phyloP scores from a whole-genome alignment of 1,140 invertebrate species.

The Drosophila pectinifera region DNA sequence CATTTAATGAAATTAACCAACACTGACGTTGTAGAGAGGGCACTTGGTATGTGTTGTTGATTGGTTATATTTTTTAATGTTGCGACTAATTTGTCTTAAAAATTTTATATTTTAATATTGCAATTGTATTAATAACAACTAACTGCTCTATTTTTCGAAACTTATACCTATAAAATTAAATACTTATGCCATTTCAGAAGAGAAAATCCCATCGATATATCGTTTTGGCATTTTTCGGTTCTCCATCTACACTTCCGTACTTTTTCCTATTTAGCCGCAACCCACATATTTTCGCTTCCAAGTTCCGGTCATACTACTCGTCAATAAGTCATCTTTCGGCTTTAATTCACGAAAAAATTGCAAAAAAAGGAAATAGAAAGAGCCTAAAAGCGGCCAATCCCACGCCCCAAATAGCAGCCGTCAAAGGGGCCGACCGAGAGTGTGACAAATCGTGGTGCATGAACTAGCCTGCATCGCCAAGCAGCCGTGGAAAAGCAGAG shows the following conservation, averaged over 20 bases:
- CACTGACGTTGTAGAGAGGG: conserved; percentile 4
- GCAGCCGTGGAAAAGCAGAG: conserved; percentile 18
- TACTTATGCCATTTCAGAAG: background rate
- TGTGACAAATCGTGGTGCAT: conserved; percentile 6
- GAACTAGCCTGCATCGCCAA: conserved; percentile 1
- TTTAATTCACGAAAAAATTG: conserved; percentile 79
- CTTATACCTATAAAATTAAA: background rate
- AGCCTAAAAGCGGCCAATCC: conserved; percentile 12
- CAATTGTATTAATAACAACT: background rate
- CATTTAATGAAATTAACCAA: conserved; percentile 6
- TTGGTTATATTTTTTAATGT: background rate
- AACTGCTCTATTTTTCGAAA: background rate
- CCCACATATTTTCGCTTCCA: background rate
- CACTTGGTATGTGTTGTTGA: background rate
- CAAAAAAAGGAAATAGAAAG: conserved; percentile 16
- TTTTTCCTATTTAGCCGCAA: conserved; percentile 1
- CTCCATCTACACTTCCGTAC: background rate
- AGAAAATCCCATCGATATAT: background rate
- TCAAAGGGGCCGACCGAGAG: conserved; percentile 8
- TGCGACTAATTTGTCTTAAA: too few relatives aligned
- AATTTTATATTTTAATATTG: background rate
- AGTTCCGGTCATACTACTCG: conserved; percentile 50
- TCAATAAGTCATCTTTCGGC: conserved; percentile 79
- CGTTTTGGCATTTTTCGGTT: background rate
- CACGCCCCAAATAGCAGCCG: conserved; percentile 36